A percentile compares a stretch with the other conserved stretches of the same genome.
phyloP scores from a whole-genome alignment of 2,113 vertebrate species.

The Hypocryptadius cinnamomeus region DNA sequence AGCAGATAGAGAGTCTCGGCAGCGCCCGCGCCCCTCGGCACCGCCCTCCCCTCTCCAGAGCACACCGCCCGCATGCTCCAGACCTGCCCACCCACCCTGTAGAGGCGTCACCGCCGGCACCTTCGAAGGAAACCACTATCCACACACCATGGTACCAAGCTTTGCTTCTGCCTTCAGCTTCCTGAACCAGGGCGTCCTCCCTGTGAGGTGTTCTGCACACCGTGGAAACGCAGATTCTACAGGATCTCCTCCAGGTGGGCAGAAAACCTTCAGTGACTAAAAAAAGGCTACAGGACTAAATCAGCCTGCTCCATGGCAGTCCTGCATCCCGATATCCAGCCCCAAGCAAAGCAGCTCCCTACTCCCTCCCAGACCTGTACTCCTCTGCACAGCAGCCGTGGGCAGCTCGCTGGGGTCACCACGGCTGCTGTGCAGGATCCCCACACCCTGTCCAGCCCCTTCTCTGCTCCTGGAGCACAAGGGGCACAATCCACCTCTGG shows the following conservation, averaged over 20 bases:
- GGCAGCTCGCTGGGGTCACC: not conserved
- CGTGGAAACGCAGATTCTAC: accelerated
- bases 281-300: not conserved
- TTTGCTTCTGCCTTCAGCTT: conserved; percentile 1
- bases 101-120: conserved; percentile 28
- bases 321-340: not conserved
- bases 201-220: accelerated
- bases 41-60: not conserved
- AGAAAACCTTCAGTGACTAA: not conserved
- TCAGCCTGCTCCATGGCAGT: accelerated
- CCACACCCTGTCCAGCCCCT: accelerated
- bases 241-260: not conserved
- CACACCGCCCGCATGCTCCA: conserved; percentile 1
- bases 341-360: not conserved
- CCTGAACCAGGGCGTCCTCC: not conserved
- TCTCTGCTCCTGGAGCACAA: accelerated
- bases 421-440: accelerated
- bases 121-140: conserved; percentile 71
- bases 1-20: not conserved
- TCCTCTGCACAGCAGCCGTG: accelerated
- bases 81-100: not conserved
- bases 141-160: conserved; percentile 28
- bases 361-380: accelerated
- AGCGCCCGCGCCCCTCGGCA: accelerated
- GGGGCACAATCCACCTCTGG: not conserved